Evolutionary conservation across 2,888 invertebrate species (phyloP).

Genomic region (Sinotaia quadrata): DNA sequence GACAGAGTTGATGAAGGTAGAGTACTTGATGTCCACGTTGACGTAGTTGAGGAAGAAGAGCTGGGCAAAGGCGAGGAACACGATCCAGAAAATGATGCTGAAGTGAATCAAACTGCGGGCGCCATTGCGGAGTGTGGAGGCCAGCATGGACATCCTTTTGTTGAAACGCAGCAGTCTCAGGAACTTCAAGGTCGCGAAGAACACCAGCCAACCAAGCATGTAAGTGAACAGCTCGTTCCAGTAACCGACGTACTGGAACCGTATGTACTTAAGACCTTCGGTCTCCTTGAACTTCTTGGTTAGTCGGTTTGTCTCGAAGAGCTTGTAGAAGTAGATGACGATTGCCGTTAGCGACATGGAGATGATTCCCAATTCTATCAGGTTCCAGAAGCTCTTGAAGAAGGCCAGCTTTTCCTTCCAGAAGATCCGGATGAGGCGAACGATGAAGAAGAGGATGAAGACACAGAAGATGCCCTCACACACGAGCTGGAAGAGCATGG

Average conservation of each 20-base stretch:
- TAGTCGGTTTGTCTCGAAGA: slow-evolving; percentile 65
- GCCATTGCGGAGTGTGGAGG: slow-evolving; percentile 63
- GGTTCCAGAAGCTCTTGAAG: slow-evolving; percentile 56
- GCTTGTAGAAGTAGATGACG: slow-evolving; percentile 68
- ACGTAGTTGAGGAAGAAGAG: slow-evolving; percentile 69
- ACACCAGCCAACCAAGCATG: slow-evolving; percentile 73
- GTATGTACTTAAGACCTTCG: slow-evolving; percentile 34
- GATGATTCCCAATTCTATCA: slow-evolving; percentile 54
- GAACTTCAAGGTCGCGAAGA: slow-evolving; percentile 74
- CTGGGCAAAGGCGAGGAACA: slow-evolving; percentile 71
- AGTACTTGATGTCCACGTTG: slow-evolving; percentile 44
- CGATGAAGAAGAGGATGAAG: slow-evolving; percentile 70
- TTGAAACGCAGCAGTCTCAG: slow-evolving; percentile 74
- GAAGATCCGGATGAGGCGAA: slow-evolving; percentile 65
- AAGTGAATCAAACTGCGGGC: slow-evolving; percentile 65
- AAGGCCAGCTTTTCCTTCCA: slow-evolving; percentile 62
- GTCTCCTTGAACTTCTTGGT: slow-evolving; percentile 69
- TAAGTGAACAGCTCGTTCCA: slow-evolving; percentile 74
- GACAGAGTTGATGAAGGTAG: slow-evolving; percentile 50
- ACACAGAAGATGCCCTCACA: slow-evolving; percentile 57
- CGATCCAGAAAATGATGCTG: slow-evolving; percentile 68
- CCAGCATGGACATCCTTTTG: slow-evolving; percentile 67
- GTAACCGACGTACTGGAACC: slow-evolving; percentile 68
- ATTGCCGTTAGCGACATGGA: slow-evolving; percentile 64
- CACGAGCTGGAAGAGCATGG: slow-evolving; percentile 63